Conservation (phyloP, 2,113 vertebrate species). For the Sinocyclocheilus rhinocerous region DNA sequence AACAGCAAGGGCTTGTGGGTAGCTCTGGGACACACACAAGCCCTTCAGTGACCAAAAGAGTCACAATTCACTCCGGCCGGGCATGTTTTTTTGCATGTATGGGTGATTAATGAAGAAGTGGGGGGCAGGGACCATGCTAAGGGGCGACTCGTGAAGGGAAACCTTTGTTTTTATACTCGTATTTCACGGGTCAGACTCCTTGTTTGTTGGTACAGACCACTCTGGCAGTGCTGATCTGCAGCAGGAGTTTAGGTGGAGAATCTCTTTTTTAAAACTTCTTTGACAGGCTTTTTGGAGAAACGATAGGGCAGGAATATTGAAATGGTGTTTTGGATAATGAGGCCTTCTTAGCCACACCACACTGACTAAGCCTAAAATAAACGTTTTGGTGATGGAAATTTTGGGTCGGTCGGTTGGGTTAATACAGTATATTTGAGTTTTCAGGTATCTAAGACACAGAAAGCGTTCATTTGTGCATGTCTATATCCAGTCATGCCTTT, state of each 20-base stretch:
- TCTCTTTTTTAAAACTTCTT: slow-evolving; percentile 42
- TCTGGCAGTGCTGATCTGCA: slow-evolving; percentile 62
- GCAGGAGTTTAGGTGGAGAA: slow-evolving; percentile 57
- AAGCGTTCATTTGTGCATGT: not conserved
- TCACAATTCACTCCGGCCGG: slow-evolving; percentile 64
- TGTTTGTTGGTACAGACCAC: slow-evolving; percentile 73
- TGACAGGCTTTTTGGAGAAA: slow-evolving; percentile 49
- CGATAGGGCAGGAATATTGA: slow-evolving; percentile 35
- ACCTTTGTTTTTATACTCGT: slow-evolving; percentile 69
- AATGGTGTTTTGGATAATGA: slow-evolving; percentile 66
- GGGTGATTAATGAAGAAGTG: slow-evolving; percentile 70
- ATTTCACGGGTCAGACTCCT: slow-evolving; percentile 70
- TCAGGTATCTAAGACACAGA: slow-evolving; percentile 1
- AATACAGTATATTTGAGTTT: not conserved
- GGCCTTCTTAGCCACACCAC: slow-evolving; percentile 42
- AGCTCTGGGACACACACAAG: slow-evolving; percentile 56
- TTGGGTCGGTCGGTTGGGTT: slow-evolving; percentile 19
- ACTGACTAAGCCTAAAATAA: not conserved
- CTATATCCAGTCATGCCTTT: slow-evolving; percentile 13
- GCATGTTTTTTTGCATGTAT: slow-evolving; percentile 55
- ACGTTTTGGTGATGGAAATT: slow-evolving; percentile 27
- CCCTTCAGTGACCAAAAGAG: slow-evolving; percentile 56
- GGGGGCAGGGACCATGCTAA: slow-evolving; percentile 47
- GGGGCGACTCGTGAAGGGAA: slow-evolving; percentile 56
- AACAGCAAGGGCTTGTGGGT: slow-evolving; percentile 67